These are phyloP conservation scores for Proterorhinus semilunaris DNA, from an alignment of 2,113 vertebrate genomes.

Conservation along the genomic window DNA sequence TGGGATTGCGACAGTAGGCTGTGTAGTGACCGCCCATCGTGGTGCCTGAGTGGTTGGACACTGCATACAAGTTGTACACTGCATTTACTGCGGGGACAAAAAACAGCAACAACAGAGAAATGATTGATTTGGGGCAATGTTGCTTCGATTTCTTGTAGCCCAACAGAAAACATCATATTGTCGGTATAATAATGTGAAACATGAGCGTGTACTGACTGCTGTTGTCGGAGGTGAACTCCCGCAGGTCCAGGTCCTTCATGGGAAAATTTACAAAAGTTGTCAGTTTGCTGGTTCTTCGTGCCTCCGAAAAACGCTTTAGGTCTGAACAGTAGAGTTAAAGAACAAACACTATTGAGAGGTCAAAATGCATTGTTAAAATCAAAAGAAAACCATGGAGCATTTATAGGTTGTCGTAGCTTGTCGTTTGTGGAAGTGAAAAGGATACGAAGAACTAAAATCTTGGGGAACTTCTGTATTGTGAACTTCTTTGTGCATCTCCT, in stretches of 20 bases:
- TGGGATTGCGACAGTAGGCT: constrained; percentile 92
- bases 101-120: constrained; percentile 11
- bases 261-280: constrained; percentile 96
- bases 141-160: too few species aligned
- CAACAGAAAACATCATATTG: too few species aligned
- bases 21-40: constrained; percentile 99
- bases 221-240: constrained; percentile 92
- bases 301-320: constrained; percentile 96
- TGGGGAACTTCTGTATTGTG: constrained; percentile 96
- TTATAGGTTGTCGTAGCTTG: too few species aligned
- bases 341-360: constrained; percentile 17
- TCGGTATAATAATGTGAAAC: too few species aligned
- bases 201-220: constrained; percentile 82
- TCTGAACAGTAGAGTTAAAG: constrained; percentile 84
- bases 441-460: constrained; percentile 99
- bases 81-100: constrained; percentile 78
- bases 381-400: neutral
- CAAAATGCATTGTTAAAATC: neutral
- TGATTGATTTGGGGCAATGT: neutral
- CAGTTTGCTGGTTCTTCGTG: constrained; percentile 94
- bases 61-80: constrained; percentile 94
- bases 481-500: constrained; percentile 97
- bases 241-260: constrained; percentile 92
- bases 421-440: constrained; percentile 52
- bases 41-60: constrained; percentile 99